Evolutionary conservation across 2,888 invertebrate genomes (phyloP).

Genomic region (Dorcus parallelipipedus): DNA sequence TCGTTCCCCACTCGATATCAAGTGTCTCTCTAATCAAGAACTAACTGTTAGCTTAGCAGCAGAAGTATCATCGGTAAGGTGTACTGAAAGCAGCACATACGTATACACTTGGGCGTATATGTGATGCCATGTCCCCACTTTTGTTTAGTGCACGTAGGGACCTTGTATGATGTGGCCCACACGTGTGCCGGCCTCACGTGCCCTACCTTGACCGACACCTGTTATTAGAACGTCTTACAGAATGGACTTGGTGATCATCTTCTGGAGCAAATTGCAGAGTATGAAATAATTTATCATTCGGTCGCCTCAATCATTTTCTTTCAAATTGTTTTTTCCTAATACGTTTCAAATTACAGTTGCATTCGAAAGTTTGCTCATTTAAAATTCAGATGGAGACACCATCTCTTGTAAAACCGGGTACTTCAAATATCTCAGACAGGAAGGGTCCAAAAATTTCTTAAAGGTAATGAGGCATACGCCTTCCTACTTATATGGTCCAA

Average conservation of each 20-base stretch:
- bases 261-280: constrained; percentile 13
- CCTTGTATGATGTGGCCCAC: constrained; percentile 31
- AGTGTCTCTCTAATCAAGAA: constrained; percentile 3
- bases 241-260: constrained; percentile 21
- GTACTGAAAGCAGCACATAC: constrained; percentile 12
- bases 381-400: too few relatives aligned
- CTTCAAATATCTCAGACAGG: too few relatives aligned
- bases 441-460: too few relatives aligned
- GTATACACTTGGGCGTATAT: constrained; percentile 2
- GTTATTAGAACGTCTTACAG: constrained; percentile 32
- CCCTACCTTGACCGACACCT: constrained; percentile 41
- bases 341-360: too few relatives aligned
- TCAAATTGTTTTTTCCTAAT: too few relatives aligned
- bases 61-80: neutral
- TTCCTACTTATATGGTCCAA: too few relatives aligned
- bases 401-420: too few relatives aligned
- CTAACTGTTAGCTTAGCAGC: neutral
- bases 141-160: constrained; percentile 15
- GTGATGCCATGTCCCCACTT: neutral
- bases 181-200: constrained; percentile 39
- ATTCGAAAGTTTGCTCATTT: too few relatives aligned
- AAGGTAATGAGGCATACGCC: too few relatives aligned
- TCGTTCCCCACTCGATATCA: constrained; percentile 7
- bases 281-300: neutral
- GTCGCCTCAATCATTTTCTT: too few relatives aligned